Percentiles rank a stretch among this genome's conserved stretches.
These are phyloP conservation scores for Calvadosia cruxmelitensis DNA, from an alignment of 30 jellyfish, hydroid and myxozoan species.

Conservation along the genomic window DNA sequence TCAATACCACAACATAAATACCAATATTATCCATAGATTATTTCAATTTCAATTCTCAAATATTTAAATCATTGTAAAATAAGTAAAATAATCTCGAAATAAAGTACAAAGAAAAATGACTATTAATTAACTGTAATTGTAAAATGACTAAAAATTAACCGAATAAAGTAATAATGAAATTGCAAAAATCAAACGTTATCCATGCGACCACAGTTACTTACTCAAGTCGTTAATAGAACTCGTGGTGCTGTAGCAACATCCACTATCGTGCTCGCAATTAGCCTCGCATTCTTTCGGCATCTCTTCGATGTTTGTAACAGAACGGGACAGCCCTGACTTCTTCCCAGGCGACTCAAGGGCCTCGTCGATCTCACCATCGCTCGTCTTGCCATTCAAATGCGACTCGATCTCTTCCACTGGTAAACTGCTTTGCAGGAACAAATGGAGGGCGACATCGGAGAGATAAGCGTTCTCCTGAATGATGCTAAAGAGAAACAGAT, in stretches of 20 bases:
- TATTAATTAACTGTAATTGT: too few relatives aligned
- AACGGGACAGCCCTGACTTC: constrained; percentile 51
- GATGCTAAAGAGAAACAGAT: constrained; percentile 36
- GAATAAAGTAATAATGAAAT: too few relatives aligned
- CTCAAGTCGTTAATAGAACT: constrained; percentile 81
- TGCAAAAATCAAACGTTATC: too few relatives aligned
- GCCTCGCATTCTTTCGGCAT: constrained; percentile 23
- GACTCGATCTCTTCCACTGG: constrained; percentile 62
- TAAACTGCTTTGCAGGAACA: constrained; percentile 71
- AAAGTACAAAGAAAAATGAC: not conserved
- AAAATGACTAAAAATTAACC: too few relatives aligned
- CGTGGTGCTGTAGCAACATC: constrained; percentile 89
- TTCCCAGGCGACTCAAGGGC: constrained; percentile 52
- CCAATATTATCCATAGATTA: too few relatives aligned
- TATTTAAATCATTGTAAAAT: too few relatives aligned
- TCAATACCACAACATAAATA: not conserved
- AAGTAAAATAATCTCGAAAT: not conserved
- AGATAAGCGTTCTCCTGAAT: constrained; percentile 65
- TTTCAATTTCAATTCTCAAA: not conserved
- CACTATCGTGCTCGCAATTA: constrained; percentile 70
- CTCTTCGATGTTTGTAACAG: constrained; percentile 47
- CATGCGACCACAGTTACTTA: too few relatives aligned
- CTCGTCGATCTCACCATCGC: constrained; percentile 71
- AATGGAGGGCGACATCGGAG: constrained; percentile 84
- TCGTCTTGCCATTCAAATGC: constrained; percentile 55